Percentiles rank a stretch among this genome's conserved stretches.
phyloP scores from a whole-genome alignment of 2,113 vertebrate genomes.

The Sinocyclocheilus grahami region DNA sequence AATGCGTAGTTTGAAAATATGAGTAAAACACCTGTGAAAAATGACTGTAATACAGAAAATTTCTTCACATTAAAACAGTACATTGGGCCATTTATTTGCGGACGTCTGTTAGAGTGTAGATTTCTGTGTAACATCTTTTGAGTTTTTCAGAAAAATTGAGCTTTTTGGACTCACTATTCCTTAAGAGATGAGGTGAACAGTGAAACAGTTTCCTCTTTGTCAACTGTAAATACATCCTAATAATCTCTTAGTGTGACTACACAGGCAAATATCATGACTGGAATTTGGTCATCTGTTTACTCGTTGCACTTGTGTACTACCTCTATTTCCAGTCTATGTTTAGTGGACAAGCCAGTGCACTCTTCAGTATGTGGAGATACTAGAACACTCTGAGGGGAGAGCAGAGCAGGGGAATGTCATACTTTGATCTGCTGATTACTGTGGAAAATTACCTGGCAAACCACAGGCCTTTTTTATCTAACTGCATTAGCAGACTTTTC shows the following conservation, averaged over 20 bases:
- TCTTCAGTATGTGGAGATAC: neutral
- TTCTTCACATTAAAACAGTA: neutral
- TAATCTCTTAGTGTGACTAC: neutral
- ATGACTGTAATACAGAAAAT: neutral
- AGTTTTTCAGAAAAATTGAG: neutral
- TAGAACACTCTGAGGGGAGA: constrained; percentile 36
- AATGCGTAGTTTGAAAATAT: too few relatives aligned
- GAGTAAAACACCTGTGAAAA: too few relatives aligned
- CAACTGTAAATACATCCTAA: neutral
- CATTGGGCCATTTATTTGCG: neutral
- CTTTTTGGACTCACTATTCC: neutral
- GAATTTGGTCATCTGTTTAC: neutral
- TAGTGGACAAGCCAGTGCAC: neutral
- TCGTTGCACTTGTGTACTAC: neutral
- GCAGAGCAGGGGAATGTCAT: constrained; percentile 27
- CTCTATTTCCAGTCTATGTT: neutral
- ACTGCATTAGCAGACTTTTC: constrained; percentile 65
- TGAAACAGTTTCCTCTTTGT: neutral
- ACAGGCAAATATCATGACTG: neutral
- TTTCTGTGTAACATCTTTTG: neutral
- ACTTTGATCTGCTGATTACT: constrained; percentile 72
- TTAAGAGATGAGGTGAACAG: neutral
- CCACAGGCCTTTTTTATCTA: constrained; percentile 31
- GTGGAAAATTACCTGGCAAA: constrained; percentile 65
- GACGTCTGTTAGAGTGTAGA: neutral